Evolutionary conservation across 1,140 invertebrate species (phyloP).

Genomic region (Meloidogyne floridensis): DNA sequence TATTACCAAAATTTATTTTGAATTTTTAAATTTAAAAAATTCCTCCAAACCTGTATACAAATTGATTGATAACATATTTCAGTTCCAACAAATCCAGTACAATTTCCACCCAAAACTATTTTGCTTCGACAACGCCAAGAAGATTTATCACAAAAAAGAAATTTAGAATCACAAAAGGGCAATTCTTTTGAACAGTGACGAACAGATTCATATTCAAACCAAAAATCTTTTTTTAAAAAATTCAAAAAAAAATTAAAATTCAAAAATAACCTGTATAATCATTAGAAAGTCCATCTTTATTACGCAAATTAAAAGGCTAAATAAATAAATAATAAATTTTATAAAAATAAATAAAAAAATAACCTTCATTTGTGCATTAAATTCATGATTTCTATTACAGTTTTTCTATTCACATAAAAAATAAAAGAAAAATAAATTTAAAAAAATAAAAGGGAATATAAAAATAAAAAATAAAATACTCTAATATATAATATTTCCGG

Average conservation of each 20-base stretch:
- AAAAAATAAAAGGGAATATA: not conserved
- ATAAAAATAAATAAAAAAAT: too few species aligned
- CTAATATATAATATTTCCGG: not conserved
- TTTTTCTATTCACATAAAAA: slow-evolving; percentile 46
- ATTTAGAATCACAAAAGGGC: slow-evolving; percentile 58
- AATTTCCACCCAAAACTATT: slow-evolving; percentile 61
- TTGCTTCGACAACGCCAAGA: slow-evolving; percentile 57
- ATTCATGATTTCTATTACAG: slow-evolving; percentile 54
- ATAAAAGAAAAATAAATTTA: slow-evolving; percentile 5
- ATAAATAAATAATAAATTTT: not conserved
- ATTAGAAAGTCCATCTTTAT: slow-evolving; percentile 63
- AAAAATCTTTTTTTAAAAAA: slow-evolving; percentile 46
- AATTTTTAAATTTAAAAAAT: too few species aligned
- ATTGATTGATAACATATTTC: slow-evolving; percentile 62
- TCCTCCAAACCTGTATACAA: slow-evolving; percentile 50
- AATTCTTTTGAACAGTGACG: slow-evolving; percentile 53
- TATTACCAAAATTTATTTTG: too few species aligned
- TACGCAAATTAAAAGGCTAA: slow-evolving; percentile 59
- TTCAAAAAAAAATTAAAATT: not conserved
- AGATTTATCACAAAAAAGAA: slow-evolving; percentile 56
- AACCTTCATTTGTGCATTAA: slow-evolving; percentile 57
- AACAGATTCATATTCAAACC: slow-evolving; percentile 63
- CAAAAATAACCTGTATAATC: slow-evolving; percentile 57
- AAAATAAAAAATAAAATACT: not conserved
- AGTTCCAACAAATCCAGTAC: slow-evolving; percentile 59